These are phyloP conservation scores for Sardinella longiceps DNA, from an alignment of 2,797 vertebrate species.

Conservation along the genomic window DNA sequence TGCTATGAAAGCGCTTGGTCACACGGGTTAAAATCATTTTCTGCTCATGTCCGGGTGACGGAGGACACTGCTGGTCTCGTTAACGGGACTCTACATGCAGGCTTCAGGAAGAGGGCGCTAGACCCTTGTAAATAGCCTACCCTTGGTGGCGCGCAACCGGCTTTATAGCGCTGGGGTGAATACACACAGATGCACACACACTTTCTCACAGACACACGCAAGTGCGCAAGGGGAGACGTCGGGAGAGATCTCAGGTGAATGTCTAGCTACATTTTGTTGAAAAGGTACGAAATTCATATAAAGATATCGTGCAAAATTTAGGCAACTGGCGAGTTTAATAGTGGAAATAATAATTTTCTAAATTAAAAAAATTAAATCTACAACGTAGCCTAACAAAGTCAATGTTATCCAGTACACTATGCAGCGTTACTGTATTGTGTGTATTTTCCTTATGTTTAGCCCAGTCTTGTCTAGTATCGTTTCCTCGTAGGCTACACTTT, in stretches of 20 bases:
- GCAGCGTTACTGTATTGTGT: not conserved
- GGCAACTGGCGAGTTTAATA: not conserved
- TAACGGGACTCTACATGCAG: conserved; percentile 24
- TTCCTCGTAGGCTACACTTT: not conserved
- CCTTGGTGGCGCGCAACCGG: conserved; percentile 45
- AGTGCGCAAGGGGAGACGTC: conserved; percentile 40
- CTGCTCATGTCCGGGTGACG: conserved; percentile 10
- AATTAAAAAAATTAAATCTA: not conserved
- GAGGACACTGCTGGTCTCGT: not conserved
- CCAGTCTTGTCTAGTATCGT: not conserved
- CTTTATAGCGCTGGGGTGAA: conserved; percentile 56
- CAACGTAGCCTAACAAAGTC: not conserved
- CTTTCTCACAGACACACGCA: conserved; percentile 30
- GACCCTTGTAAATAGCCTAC: conserved; percentile 71
- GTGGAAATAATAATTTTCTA: not conserved
- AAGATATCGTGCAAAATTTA: no score
- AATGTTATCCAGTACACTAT: not conserved
- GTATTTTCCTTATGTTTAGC: not conserved
- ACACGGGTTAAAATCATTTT: not conserved
- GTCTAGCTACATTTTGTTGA: conserved; percentile 10
- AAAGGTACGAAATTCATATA: not conserved
- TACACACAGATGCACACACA: not conserved
- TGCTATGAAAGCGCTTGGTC: conserved; percentile 1
- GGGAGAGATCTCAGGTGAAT: conserved; percentile 52
- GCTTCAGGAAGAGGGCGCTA: conserved; percentile 79